These are phyloP conservation scores for Lipotes vexillifer DNA, from an alignment of 2,113 vertebrate species.

Conservation along the genomic window DNA sequence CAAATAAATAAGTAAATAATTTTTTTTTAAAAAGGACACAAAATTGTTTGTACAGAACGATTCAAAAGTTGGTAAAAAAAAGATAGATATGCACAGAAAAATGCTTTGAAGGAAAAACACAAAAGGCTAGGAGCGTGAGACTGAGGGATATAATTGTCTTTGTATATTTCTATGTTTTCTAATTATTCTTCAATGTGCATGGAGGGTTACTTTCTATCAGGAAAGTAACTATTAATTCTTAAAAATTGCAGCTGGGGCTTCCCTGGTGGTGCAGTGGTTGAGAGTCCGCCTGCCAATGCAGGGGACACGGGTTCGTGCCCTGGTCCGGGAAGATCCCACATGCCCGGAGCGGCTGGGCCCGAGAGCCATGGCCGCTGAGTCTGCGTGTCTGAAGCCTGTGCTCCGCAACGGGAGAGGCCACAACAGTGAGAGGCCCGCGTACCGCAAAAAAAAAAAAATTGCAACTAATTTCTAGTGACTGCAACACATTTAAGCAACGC, in stretches of 20 bases:
- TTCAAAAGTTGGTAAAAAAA: background rate
- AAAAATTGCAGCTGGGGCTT: background rate
- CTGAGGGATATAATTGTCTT: background rate
- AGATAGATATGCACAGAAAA: background rate
- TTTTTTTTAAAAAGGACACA: background rate
- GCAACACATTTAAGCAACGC: background rate
- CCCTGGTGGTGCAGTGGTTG: no score
- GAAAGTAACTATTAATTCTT: background rate
- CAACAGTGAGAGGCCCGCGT: no score
- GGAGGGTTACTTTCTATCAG: background rate
- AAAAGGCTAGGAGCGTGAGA: background rate
- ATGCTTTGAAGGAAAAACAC: background rate
- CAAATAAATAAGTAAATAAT: background rate
- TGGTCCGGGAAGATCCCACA: no score
- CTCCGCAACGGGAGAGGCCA: no score
- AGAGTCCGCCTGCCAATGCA: no score
- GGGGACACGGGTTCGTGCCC: no score
- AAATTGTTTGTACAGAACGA: background rate
- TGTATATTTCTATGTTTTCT: background rate
- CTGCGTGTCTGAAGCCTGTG: accelerated
- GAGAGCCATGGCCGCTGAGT: no score
- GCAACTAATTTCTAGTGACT: background rate
- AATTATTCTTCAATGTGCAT: background rate
- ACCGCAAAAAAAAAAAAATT: background rate
- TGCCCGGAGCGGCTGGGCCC: no score